Base-by-base conservation (phyloP, 2,888 invertebrate species). In the Chydorus sphaericus region DNA sequence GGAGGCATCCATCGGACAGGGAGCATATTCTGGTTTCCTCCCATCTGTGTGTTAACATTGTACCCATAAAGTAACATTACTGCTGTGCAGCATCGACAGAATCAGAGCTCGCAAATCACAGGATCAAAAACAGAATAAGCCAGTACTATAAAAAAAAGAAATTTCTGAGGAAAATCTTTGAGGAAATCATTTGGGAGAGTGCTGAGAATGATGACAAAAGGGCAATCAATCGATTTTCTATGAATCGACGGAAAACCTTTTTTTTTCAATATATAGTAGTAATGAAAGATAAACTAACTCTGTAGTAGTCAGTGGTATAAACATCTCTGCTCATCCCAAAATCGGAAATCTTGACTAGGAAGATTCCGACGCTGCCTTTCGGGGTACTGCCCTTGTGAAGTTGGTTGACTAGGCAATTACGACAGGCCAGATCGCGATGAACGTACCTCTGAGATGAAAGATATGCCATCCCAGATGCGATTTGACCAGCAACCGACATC, bases 1-100 rank as follows among this genome's bases (percentile, higher is more conserved):
- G 90, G 89, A 0, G 92, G 83, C 91, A 93, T 91, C 93, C 93
- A 94, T 16, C 93, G 77, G 0, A 94, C 84, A 1, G 93, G 92
- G 66, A 92, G 75, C 54, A 87, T 75, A 52, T 87, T 75, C 48
- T 85, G 72, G 31, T 83, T 83, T 2, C 86, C 86, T 2, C 85
- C 85, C 71, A 86, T 83, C 70, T 70, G 11, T 23, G 54, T 52
- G n/a, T n/a, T 23, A 1, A 11, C 23, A 23, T 8, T n/a, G n/a
- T n/a, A n/a, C n/a, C n/a, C n/a, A n/a, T n/a, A n/a, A n/a, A n/a
- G n/a, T n/a, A n/a, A n/a, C n/a, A n/a, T n/a, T n/a, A n/a, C n/a
- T n/a, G n/a, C n/a, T n/a, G n/a, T n/a, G n/a, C n/a, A n/a, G n/a
- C n/a, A n/a, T n/a, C n/a, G n/a, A n/a, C n/a, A n/a, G n/a, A n/a